Conservation (phyloP, 2,113 vertebrate genomes). For the Tetrax tetrax region DNA sequence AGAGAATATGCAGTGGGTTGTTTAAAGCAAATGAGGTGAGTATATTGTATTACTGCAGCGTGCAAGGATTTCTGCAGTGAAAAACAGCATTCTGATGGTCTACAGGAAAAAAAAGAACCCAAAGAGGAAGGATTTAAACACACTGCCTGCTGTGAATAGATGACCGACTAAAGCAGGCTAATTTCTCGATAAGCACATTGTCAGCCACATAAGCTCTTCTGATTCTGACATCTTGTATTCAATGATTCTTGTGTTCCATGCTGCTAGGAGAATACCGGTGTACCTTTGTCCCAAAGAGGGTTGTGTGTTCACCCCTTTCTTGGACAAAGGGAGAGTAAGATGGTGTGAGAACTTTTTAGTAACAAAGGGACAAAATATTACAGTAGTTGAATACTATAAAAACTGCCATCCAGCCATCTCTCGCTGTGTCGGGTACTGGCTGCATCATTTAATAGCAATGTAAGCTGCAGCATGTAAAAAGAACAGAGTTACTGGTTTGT, state of each 20-base stretch:
- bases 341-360: neutral
- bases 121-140: neutral
- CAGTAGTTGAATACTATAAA: neutral
- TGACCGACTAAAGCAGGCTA: neutral
- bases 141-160: neutral
- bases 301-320: neutral
- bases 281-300: neutral
- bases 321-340: neutral
- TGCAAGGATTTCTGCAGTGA: neutral
- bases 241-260: neutral
- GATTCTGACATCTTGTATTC: neutral
- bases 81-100: neutral
- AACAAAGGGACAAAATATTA: neutral
- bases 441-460: neutral
- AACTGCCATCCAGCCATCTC: neutral
- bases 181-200: neutral
- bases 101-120: neutral
- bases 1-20: constrained; percentile 92
- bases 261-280: neutral
- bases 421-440: neutral
- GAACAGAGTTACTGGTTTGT: neutral
- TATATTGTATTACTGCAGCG: neutral
- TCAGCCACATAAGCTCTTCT: neutral
- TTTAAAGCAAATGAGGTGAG: constrained; percentile 92
- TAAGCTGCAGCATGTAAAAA: neutral